Evolutionary conservation across 1,140 invertebrate genomes (phyloP).

Genomic region (Thalassaphorura encarpata): DNA sequence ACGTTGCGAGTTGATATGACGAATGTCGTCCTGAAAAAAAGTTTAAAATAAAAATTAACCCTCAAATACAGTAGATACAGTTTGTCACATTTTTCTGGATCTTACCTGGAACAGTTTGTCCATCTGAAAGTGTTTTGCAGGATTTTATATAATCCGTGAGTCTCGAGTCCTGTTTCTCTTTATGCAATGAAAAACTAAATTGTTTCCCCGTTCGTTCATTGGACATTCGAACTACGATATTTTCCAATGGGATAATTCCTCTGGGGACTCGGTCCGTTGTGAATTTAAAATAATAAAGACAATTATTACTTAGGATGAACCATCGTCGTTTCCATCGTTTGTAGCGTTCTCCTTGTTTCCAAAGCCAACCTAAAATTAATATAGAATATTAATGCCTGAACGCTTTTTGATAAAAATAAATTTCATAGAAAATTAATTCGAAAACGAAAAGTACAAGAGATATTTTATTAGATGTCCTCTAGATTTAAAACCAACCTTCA

Average conservation of each 20-base stretch:
- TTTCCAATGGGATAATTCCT: conserved; percentile 91
- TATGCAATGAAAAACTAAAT: conserved; percentile 18
- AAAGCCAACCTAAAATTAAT: conserved; percentile 71
- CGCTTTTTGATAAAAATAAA: background rate
- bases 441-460: too few species aligned
- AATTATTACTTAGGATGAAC: conserved; percentile 99
- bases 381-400: background rate
- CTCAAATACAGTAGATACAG: background rate
- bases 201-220: conserved; percentile 8
- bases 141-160: conserved; percentile 89
- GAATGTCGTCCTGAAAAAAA: conserved; percentile 8
- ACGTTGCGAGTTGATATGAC: conserved; percentile 4
- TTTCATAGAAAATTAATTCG: background rate
- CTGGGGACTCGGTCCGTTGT: conserved; percentile 97
- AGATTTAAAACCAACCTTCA: conserved; percentile 43
- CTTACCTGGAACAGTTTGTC: conserved; percentile 77
- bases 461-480: too few species aligned
- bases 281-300: conserved; percentile 98
- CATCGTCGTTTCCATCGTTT: conserved; percentile 97
- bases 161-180: conserved; percentile 63
- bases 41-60: background rate
- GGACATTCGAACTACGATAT: conserved; percentile 36
- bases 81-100: conserved; percentile 3
- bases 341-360: conserved; percentile 77
- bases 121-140: conserved; percentile 96